phyloP scores from a whole-genome alignment of 2,113 vertebrate species.

The Heterocephalus glaber region DNA sequence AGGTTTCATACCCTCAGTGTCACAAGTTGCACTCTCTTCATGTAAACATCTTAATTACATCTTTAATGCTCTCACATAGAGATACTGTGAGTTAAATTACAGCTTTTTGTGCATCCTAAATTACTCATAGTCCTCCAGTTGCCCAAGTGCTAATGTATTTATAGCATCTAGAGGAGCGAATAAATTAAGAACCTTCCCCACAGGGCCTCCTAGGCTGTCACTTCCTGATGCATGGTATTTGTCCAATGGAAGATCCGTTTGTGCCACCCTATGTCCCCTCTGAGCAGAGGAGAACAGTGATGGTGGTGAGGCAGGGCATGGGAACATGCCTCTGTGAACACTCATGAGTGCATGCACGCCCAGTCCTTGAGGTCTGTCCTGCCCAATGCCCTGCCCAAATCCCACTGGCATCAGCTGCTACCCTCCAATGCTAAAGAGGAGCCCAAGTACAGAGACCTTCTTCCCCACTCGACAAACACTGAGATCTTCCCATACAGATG shows the following conservation, averaged over 20 bases:
- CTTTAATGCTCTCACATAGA: slow-evolving; percentile 75
- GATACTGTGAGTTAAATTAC: slow-evolving; percentile 68
- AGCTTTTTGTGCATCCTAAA: slow-evolving; percentile 68
- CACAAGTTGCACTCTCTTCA: slow-evolving; percentile 53
- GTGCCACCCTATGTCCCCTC: background rate
- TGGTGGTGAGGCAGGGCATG: accelerated
- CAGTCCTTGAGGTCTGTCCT: background rate
- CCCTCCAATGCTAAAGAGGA: background rate
- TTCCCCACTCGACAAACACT: background rate
- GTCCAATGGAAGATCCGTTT: background rate
- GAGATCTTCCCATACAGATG: background rate
- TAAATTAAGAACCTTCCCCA: slow-evolving; percentile 40
- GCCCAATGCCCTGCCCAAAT: background rate
- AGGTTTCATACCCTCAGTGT: slow-evolving; percentile 22
- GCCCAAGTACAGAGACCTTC: background rate
- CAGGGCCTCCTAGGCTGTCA: background rate
- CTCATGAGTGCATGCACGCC: accelerated
- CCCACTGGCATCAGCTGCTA: background rate
- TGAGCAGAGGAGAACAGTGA: background rate
- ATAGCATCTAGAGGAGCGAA: slow-evolving; percentile 59
- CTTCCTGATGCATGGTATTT: slow-evolving; percentile 7
- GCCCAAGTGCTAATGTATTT: slow-evolving; percentile 64
- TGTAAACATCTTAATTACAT: slow-evolving; percentile 75
- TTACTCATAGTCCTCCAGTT: slow-evolving; percentile 55
- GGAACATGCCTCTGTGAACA: background rate